These are phyloP conservation scores for Rhodophaea formosa DNA, from an alignment of 2,888 invertebrate genomes.

Conservation along the genomic window DNA sequence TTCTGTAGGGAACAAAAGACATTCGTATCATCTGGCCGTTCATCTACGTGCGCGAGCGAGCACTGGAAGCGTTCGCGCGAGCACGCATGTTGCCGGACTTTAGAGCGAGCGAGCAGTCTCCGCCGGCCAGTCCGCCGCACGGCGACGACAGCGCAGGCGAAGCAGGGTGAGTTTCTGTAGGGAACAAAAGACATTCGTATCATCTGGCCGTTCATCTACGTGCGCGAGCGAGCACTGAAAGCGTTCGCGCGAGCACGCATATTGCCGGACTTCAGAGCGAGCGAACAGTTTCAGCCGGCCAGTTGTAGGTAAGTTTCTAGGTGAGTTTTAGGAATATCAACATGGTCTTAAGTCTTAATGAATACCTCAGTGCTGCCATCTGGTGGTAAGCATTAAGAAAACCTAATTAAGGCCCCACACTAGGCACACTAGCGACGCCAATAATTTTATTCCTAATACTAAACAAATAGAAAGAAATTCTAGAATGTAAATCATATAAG, in stretches of 20 bases:
- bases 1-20: slow-evolving; percentile 67
- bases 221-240: slow-evolving; percentile 87
- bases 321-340: no score
- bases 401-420: no score
- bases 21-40: slow-evolving; percentile 92
- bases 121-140: slow-evolving; percentile 37
- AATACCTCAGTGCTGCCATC: no score
- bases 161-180: not conserved
- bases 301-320: no score
- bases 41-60: slow-evolving; percentile 90
- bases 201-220: slow-evolving; percentile 93
- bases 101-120: slow-evolving; percentile 57
- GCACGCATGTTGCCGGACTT: slow-evolving; percentile 87
- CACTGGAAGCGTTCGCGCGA: slow-evolving; percentile 87
- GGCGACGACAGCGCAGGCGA: slow-evolving; percentile 34
- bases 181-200: slow-evolving; percentile 90
- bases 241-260: slow-evolving; percentile 88
- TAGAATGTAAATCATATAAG: no score
- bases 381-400: no score
- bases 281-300: slow-evolving; percentile 37
- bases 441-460: no score
- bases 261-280: slow-evolving; percentile 85
- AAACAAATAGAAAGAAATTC: no score
- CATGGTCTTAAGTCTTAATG: no score
- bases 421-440: no score